Evolutionary conservation across 2,113 vertebrate genomes (phyloP).

Genomic region (Irena cyanogastra): DNA sequence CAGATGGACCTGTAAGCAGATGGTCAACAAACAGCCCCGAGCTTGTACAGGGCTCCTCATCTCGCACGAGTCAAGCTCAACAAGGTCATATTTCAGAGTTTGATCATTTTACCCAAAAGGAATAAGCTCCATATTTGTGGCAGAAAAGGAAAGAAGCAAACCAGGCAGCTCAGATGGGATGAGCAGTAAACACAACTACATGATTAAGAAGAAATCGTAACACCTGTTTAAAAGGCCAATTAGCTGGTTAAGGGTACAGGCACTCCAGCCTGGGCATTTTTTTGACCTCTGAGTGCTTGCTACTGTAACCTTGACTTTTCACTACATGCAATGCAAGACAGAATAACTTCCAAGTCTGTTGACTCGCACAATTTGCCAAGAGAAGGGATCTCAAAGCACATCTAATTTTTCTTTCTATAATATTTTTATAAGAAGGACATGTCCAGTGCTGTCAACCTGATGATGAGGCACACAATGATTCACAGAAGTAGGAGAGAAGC

Average conservation of each 20-base stretch:
- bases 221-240: not conserved
- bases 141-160: not conserved
- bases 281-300: not conserved
- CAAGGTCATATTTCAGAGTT: not conserved
- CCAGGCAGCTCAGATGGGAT: not conserved
- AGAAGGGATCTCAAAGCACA: not conserved
- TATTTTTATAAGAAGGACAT: not conserved
- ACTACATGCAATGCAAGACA: not conserved
- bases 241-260: not conserved
- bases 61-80: not conserved
- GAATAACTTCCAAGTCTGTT: not conserved
- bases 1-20: not conserved
- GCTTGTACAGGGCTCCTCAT: not conserved
- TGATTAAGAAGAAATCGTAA: not conserved
- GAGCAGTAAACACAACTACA: not conserved
- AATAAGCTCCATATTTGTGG: accelerated
- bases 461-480: not conserved
- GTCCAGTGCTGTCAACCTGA: not conserved
- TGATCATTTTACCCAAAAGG: not conserved
- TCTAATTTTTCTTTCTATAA: not conserved
- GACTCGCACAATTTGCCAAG: not conserved
- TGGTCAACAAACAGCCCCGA: not conserved
- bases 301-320: not conserved
- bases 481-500: not conserved
- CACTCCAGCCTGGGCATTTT: not conserved